Evolutionary conservation across 2,797 vertebrate species (phyloP), one percentile per base, ranked within the genome.

Genomic region (Taeniopygia guttata): DNA sequence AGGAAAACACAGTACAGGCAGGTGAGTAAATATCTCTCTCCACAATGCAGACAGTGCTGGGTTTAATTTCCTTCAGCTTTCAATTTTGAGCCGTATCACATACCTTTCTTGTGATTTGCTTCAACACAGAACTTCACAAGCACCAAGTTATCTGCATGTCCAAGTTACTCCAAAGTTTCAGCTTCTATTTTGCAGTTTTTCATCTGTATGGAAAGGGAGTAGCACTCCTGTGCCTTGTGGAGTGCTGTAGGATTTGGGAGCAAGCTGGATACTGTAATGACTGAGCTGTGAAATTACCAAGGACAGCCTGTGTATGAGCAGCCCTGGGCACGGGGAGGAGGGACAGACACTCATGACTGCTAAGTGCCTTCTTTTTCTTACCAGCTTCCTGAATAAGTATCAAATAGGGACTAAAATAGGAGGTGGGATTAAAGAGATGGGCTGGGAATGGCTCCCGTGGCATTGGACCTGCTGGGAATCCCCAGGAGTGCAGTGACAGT

Each of bases 91-190:
- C 52, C 85, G 38, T 16, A 7, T 55, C 7, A 3, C 32, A n/a
- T 32, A 66, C 10, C 2, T 42, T 25, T 48, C 49, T 22, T 83
- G 29, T 45, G 42, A 63, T 63, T 80, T 89, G 19, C 56, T 56
- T 85, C 0, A 0, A 42, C 18, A 8, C 0, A n/a, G 32, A 90
- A 42, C 7, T 72, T 95, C 19, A 7, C 42, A 64, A 67, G 34
- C 19, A 46, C 21, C 7, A 25, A 52, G 21, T 19, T 74, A 26
- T 27, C 64, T 59, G 22, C 25, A 16, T 7, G 6, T 66, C n/a
- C 48, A 60, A 75, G 11, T 56, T 67, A 36, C n/a, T 78, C 42
- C 26, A 29, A 23, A 46, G 22, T 72, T 78, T 68, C 62, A 32
- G 16, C 34, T 85, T 74, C 49, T 77, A 0, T 62, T 82, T 76